These are phyloP conservation scores for Protula sp. DNA, from an alignment of 2,888 invertebrate genomes.

Conservation along the genomic window DNA sequence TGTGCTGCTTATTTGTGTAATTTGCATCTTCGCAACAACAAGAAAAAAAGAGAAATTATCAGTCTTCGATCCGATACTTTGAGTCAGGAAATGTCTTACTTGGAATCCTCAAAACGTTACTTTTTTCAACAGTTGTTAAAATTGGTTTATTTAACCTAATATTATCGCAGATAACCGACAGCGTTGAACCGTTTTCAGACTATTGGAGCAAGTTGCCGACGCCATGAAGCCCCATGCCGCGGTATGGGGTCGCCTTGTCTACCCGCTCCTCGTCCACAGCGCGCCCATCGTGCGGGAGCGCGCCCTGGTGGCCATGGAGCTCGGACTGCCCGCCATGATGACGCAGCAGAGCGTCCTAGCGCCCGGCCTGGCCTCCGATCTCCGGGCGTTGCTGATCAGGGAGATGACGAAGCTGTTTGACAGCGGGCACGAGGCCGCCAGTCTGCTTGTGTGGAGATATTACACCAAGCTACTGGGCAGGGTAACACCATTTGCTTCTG, in stretches of 20 bases:
- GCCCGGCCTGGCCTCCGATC: conserved; percentile 24
- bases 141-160: too few relatives aligned
- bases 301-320: conserved; percentile 28
- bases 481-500: conserved; percentile 24
- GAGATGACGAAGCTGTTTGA: conserved; percentile 32
- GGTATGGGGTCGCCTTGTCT: conserved; percentile 33
- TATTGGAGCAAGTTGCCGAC: conserved; percentile 32
- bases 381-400: conserved; percentile 21
- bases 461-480: conserved; percentile 38
- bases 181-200: too few relatives aligned
- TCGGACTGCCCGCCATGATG: conserved; percentile 18
- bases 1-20: too few relatives aligned
- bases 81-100: too few relatives aligned
- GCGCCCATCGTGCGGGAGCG: conserved; percentile 34
- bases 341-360: conserved; percentile 25
- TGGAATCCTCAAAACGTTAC: too few relatives aligned
- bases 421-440: conserved; percentile 29
- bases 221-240: conserved; percentile 25
- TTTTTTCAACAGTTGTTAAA: too few relatives aligned
- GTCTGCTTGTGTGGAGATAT: conserved; percentile 34
- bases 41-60: too few relatives aligned
- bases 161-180: too few relatives aligned
- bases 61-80: too few relatives aligned
- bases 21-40: too few relatives aligned
- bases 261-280: conserved; percentile 30